A percentile compares a stretch with the other conserved stretches of the same genome.
phyloP scores from a whole-genome alignment of 2,888 invertebrate genomes.

The Uloborus plumipes region DNA sequence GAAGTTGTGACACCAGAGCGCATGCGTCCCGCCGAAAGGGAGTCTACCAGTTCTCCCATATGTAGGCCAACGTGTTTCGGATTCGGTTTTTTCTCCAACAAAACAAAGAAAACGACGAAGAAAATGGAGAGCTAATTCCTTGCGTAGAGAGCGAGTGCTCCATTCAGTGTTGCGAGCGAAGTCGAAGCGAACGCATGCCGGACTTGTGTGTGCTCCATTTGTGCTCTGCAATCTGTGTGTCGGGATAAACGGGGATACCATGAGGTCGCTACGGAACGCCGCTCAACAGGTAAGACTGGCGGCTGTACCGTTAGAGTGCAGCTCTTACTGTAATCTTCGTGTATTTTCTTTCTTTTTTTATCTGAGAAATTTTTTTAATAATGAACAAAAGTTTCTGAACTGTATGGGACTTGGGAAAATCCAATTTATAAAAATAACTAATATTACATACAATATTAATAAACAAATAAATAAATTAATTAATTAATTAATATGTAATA shows the following conservation, averaged over 20 bases:
- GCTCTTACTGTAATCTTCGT: too few species aligned
- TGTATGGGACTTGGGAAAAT: too few species aligned
- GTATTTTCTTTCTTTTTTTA: too few species aligned
- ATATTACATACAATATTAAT: too few species aligned
- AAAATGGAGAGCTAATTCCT: constrained; percentile 23
- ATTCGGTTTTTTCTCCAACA: constrained; percentile 5
- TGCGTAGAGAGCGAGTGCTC: neutral
- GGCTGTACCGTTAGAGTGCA: neutral
- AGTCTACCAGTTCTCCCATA: constrained; percentile 44
- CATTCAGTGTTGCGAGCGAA: constrained; percentile 19
- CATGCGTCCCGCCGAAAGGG: constrained; percentile 48
- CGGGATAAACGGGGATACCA: constrained; percentile 25
- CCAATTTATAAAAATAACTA: too few species aligned
- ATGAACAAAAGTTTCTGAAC: too few species aligned
- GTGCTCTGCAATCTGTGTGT: neutral
- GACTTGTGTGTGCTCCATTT: constrained; percentile 39
- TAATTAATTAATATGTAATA: too few species aligned
- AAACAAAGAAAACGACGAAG: constrained; percentile 24
- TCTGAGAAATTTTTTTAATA: too few species aligned
- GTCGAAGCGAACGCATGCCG: constrained; percentile 29
- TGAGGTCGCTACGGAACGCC: constrained; percentile 46
- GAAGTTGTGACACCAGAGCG: constrained; percentile 25
- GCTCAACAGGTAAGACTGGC: constrained; percentile 41
- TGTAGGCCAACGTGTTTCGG: constrained; percentile 57
- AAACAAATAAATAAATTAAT: too few species aligned